Evolutionary conservation across 2,113 vertebrate genomes (phyloP).

Genomic region (Peromyscus maniculatus): DNA sequence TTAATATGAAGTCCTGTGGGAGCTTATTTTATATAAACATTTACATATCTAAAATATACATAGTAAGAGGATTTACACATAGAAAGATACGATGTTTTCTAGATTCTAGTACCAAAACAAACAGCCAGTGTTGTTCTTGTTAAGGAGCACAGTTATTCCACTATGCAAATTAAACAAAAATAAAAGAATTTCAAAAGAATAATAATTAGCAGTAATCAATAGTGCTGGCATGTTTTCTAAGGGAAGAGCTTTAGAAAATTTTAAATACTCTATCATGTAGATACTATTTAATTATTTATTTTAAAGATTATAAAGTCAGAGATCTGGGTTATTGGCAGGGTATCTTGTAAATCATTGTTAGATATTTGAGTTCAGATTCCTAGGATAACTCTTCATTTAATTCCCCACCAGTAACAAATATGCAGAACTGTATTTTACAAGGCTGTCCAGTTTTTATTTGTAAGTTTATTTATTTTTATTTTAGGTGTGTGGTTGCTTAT

Average conservation of each 20-base stretch:
- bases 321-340: neutral
- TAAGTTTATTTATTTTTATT: neutral
- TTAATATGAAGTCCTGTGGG: neutral
- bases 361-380: neutral
- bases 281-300: neutral
- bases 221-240: neutral
- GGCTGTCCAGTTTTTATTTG: neutral
- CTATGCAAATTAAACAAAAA: neutral
- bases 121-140: neutral
- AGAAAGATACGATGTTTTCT: neutral
- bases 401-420: neutral
- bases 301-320: neutral
- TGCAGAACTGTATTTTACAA: neutral
- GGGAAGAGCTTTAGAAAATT: neutral
- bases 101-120: neutral
- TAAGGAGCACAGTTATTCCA: neutral
- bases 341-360: neutral
- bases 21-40: neutral
- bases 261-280: neutral
- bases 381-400: neutral
- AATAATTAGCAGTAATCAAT: neutral
- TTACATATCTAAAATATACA: neutral
- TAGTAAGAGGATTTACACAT: neutral
- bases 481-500: neutral
- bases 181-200: neutral